A percentile compares a stretch with the other conserved stretches of the same genome.
Evolutionary conservation across 1,140 invertebrate species (phyloP).

Genomic region (Hylaeus anthracinus): DNA sequence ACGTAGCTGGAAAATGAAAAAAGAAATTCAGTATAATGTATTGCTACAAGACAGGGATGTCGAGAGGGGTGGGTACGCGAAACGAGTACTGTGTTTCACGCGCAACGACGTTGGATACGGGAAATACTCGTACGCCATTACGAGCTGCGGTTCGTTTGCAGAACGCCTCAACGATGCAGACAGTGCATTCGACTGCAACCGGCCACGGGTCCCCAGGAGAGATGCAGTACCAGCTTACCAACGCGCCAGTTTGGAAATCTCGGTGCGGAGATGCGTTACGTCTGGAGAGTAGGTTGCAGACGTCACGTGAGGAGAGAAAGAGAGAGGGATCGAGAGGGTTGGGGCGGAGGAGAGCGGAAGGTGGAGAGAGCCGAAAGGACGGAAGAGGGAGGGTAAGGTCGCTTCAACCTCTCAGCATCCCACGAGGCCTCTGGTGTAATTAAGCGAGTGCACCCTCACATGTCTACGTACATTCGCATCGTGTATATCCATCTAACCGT

Average conservation of each 20-base stretch:
- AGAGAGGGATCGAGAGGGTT: constrained; percentile 15
- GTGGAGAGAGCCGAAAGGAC: constrained; percentile 50
- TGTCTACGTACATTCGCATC: constrained; percentile 78
- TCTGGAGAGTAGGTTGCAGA: constrained; percentile 62
- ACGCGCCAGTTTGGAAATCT: constrained; percentile 72
- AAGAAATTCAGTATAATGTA: not conserved
- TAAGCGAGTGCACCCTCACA: constrained; percentile 81
- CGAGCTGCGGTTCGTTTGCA: constrained; percentile 66
- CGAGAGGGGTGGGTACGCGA: not conserved
- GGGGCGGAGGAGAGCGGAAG: constrained; percentile 51
- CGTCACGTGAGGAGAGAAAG: constrained; percentile 60
- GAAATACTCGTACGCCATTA: constrained; percentile 64
- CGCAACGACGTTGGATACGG: constrained; percentile 52
- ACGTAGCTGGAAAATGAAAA: not conserved
- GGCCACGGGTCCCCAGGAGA: constrained; percentile 59
- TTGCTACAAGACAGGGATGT: not conserved
- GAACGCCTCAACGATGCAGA: constrained; percentile 66
- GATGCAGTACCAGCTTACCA: constrained; percentile 65
- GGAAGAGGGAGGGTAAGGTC: constrained; percentile 68
- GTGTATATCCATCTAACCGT: constrained; percentile 77
- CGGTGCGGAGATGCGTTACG: constrained; percentile 68
- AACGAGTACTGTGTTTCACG: constrained; percentile 32
- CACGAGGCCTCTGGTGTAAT: constrained; percentile 79
- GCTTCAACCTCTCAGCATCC: constrained; percentile 76
- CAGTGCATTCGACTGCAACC: constrained; percentile 70